Evolutionary conservation across 2,113 vertebrate species (phyloP).

Genomic region (Misgurnus mizolepis): DNA sequence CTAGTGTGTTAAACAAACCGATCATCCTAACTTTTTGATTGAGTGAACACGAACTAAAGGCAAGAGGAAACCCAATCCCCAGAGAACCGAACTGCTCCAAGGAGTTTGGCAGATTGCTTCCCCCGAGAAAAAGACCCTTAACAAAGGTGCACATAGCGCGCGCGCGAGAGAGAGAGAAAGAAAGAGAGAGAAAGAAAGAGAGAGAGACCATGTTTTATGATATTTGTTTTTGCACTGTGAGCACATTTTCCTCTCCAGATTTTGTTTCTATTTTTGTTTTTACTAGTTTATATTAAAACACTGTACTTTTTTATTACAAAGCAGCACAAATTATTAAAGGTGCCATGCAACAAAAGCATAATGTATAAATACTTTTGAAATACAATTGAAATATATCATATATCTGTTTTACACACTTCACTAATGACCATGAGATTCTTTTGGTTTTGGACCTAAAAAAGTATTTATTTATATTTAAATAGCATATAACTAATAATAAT

Average conservation of each 20-base stretch:
- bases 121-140: conserved; percentile 64
- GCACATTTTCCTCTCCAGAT: not conserved
- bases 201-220: conserved; percentile 46
- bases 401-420: too few species aligned
- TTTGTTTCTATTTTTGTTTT: not conserved
- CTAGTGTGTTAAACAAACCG: conserved; percentile 81
- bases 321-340: too few species aligned
- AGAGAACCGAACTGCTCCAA: conserved; percentile 74
- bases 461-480: too few species aligned
- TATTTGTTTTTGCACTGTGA: too few species aligned
- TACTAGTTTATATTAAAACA: too few species aligned
- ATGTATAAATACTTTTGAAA: too few species aligned
- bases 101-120: conserved; percentile 75
- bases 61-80: conserved; percentile 77
- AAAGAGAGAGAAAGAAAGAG: conserved; percentile 24
- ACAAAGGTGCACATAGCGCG: conserved; percentile 68
- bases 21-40: conserved; percentile 82
- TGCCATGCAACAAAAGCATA: too few species aligned
- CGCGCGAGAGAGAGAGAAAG: conserved; percentile 65
- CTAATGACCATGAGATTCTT: too few species aligned
- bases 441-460: too few species aligned
- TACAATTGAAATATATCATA: too few species aligned
- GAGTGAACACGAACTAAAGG: conserved; percentile 80
- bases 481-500: too few species aligned
- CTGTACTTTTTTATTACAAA: too few species aligned